Percentiles rank a stretch among this genome's conserved stretches.
These are phyloP conservation scores for Azemiops feae DNA, from an alignment of 2,113 vertebrate genomes.

Conservation along the genomic window DNA sequence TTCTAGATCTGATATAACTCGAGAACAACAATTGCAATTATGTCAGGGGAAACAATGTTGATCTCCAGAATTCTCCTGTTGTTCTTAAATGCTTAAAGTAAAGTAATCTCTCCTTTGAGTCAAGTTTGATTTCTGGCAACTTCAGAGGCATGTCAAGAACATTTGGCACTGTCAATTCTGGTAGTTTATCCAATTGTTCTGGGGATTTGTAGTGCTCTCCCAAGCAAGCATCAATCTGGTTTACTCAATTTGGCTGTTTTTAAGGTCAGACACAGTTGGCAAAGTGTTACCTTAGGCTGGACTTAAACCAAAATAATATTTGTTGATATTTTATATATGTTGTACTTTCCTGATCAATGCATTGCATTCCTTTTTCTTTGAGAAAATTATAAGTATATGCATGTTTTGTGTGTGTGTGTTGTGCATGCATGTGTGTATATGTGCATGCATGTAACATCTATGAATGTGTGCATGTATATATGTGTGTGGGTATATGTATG, in stretches of 20 bases:
- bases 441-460: not conserved
- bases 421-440: not conserved
- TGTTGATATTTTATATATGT: not conserved
- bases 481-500: not conserved
- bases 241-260: not conserved
- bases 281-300: not conserved
- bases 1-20: not conserved
- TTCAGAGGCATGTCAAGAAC: not conserved
- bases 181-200: not conserved
- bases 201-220: not conserved
- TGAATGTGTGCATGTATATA: not conserved
- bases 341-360: not conserved
- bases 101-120: not conserved
- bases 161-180: not conserved
- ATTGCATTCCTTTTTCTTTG: not conserved
- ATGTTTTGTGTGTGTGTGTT: not conserved
- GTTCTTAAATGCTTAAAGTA: not conserved
- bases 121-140: not conserved
- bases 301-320: not conserved
- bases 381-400: not conserved
- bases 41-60: not conserved
- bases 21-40: not conserved
- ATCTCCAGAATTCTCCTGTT: not conserved
- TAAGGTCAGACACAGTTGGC: not conserved
- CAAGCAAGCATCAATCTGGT: not conserved